Evolutionary conservation across 2,113 vertebrate species (phyloP), one percentile per base, ranked within the genome.

Genomic region (Capreolus pygargus): DNA sequence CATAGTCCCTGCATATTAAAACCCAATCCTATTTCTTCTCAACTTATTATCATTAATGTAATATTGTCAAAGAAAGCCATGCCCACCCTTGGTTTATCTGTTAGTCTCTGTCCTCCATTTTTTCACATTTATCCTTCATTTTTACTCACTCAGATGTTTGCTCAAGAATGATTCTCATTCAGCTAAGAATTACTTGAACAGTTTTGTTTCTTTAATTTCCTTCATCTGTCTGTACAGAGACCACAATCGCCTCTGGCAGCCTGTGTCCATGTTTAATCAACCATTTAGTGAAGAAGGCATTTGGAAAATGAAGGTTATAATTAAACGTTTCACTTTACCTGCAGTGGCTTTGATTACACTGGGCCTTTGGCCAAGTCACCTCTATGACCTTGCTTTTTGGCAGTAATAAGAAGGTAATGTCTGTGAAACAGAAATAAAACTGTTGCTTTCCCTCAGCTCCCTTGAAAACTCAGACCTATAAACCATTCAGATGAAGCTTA

Each of bases 271-370:
- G 54, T 93, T 79, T 96, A 88, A 87, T 78, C 84, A 95, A 88
- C 54, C 60, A 52, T 86, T 95, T 92, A 86, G 67, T 86, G 19
- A 94, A 98, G 81, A 93, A 81, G 19, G 58, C 67, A 95, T 94
- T 97, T 92, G 39, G 39, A 97, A 97, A 97, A 96, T 97, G 67
- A 96, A 85, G 47, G 13, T 92, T 92, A 95, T 95, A 96, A 97
- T 98, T 94, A 97, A 92, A 86, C 1, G 9, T 95, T 96, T 97
- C 87, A 92, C 57, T 97, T 96, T 88, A 96, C 94, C 78, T 86
- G 64, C 50, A 45, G 8, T 90, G 67, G 19, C 50, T 94, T 94
- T 95, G 89, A 95, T 98, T 92, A 70, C 12, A 61, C 90, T 96
- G 95, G 95, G 90, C 94, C 39, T 94, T 91, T 84, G 39, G 92